Percentiles rank a stretch among this genome's conserved stretches.
Conservation (phyloP, 2,113 vertebrate genomes). For the Gadus macrocephalus region DNA sequence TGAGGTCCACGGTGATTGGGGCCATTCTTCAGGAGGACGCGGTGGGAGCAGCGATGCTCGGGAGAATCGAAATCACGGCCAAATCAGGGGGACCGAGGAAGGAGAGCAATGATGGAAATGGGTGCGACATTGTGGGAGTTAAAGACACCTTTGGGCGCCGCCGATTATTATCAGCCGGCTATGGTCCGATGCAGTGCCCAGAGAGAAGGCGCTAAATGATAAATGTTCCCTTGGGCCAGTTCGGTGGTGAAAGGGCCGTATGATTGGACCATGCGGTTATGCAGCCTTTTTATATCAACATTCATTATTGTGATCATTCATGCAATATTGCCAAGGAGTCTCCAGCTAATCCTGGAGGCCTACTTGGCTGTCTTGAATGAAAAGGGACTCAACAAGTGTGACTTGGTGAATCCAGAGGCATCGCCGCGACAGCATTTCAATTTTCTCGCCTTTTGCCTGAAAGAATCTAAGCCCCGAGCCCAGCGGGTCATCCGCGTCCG, state of each 20-base stretch:
- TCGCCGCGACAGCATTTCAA: conserved; percentile 57
- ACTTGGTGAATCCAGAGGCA: conserved; percentile 51
- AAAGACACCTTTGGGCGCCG: not conserved
- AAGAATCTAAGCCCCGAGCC: conserved; percentile 65
- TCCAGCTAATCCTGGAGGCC: conserved; percentile 28
- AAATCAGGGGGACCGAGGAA: conserved; percentile 54
- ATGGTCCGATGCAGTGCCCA: not conserved
- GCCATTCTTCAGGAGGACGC: conserved; percentile 61
- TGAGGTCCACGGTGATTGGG: conserved; percentile 68
- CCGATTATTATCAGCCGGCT: conserved; percentile 12
- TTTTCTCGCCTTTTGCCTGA: conserved; percentile 63
- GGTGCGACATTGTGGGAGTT: conserved; percentile 27
- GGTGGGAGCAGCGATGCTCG: conserved; percentile 57
- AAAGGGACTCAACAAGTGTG: conserved; percentile 58
- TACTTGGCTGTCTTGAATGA: conserved; percentile 36
- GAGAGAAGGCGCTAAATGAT: conserved; percentile 19
- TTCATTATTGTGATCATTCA: conserved; percentile 48
- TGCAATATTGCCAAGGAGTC: conserved; percentile 39
- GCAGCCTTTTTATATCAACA: conserved; percentile 31
- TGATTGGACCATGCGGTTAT: conserved; percentile 7
- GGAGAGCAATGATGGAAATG: conserved; percentile 46
- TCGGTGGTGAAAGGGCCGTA: not conserved
- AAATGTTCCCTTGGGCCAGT: not conserved
- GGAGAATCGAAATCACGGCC: conserved; percentile 69
- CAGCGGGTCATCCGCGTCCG: conserved; percentile 69